Percentiles rank a stretch among this genome's conserved stretches.
Conservation (phyloP, 1,140 invertebrate species). For the Aphis craccivora region DNA sequence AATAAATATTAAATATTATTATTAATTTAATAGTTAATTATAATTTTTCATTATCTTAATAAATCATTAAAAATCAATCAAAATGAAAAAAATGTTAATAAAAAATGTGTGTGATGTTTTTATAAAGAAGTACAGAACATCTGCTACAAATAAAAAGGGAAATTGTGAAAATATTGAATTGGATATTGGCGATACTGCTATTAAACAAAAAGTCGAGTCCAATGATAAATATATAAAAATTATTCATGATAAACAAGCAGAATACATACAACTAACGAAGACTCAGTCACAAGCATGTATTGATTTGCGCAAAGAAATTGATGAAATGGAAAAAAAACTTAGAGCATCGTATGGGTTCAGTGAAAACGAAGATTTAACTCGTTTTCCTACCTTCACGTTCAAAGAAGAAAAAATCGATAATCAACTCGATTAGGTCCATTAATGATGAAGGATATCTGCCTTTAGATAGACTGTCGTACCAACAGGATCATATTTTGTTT, state of each 20-base stretch:
- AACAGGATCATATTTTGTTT: no score
- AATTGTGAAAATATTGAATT: background rate
- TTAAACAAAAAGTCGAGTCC: background rate
- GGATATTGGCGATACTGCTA: background rate
- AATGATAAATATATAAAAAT: background rate
- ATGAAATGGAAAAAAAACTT: background rate
- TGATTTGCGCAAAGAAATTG: slow-evolving; percentile 1
- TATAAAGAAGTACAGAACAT: background rate
- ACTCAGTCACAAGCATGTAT: background rate
- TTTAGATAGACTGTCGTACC: no score
- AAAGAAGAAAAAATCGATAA: slow-evolving; percentile 10
- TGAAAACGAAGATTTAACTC: background rate
- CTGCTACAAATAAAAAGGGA: background rate
- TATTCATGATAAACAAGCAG: background rate
- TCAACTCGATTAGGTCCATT: background rate
- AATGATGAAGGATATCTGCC: no score
- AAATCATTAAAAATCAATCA: background rate
- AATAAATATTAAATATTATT: background rate
- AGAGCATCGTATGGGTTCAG: background rate
- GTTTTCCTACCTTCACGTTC: background rate
- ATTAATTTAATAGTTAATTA: background rate
- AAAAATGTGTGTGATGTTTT: background rate
- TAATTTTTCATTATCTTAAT: background rate
- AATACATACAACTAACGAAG: background rate
- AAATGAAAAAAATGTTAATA: background rate